phyloP scores from a whole-genome alignment of 2,113 vertebrate species.

The Gymnobelideus leadbeateri region DNA sequence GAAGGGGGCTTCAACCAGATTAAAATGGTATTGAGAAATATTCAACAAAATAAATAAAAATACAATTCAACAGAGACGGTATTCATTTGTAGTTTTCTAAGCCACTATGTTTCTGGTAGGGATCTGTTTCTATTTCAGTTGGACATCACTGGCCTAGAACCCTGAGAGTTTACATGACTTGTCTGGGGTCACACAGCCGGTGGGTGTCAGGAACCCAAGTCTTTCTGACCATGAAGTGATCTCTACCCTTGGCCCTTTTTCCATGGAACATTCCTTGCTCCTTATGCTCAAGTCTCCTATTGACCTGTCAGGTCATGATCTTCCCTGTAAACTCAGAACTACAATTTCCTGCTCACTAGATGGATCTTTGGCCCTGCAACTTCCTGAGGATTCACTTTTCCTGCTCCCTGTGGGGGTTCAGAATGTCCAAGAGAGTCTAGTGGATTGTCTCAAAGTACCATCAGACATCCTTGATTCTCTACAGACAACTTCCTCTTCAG shows the following conservation, averaged over 20 bases:
- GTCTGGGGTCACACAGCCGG: background rate
- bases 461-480: background rate
- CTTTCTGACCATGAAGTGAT: background rate
- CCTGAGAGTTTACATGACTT: background rate
- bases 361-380: background rate
- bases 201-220: background rate
- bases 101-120: background rate
- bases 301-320: background rate
- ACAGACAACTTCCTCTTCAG: background rate
- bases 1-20: background rate
- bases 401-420: background rate
- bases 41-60: background rate
- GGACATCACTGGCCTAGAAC: background rate
- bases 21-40: background rate
- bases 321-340: background rate
- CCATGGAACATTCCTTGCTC: background rate
- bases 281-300: background rate
- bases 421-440: background rate
- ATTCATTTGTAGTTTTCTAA: background rate
- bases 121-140: background rate
- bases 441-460: background rate
- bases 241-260: background rate
- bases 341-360: background rate
- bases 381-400: background rate
- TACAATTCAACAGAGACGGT: background rate